Evolutionary conservation across 2,888 invertebrate species (phyloP).

Genomic region (Tromatobia lineatoria): DNA sequence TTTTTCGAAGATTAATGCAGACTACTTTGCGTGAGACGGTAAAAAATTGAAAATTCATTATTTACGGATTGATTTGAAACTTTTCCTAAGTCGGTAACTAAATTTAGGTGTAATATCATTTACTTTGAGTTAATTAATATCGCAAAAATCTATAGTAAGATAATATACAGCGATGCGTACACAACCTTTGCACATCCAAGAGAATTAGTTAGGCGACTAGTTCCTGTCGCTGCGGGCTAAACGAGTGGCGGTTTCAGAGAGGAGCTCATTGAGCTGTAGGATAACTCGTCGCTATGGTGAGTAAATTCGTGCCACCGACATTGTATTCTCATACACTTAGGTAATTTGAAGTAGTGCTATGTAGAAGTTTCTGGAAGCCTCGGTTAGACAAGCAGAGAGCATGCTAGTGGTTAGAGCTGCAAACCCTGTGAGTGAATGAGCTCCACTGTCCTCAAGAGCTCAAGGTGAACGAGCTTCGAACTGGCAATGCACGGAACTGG

Average conservation of each 20-base stretch:
- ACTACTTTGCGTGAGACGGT: too few species aligned
- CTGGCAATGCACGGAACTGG: conserved; percentile 78
- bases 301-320: conserved; percentile 4
- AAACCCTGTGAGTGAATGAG: conserved; percentile 74
- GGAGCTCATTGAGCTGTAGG: conserved; percentile 2
- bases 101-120: too few species aligned
- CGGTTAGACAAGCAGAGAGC: conserved; percentile 4
- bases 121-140: neutral
- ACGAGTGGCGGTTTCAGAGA: neutral
- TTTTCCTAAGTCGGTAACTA: too few species aligned
- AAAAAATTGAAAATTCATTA: too few species aligned
- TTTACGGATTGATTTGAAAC: too few species aligned
- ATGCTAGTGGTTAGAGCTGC: conserved; percentile 9
- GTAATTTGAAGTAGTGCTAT: neutral
- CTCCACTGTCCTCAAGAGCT: conserved; percentile 80
- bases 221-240: neutral
- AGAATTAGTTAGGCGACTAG: neutral
- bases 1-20: too few species aligned
- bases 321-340: neutral
- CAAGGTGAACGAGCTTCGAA: conserved; percentile 85
- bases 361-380: conserved; percentile 19
- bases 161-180: neutral
- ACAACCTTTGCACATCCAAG: neutral
- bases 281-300: neutral
- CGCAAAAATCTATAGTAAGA: neutral